Conservation (phyloP, 2,113 vertebrate genomes). For the Apodemus sylvaticus region DNA sequence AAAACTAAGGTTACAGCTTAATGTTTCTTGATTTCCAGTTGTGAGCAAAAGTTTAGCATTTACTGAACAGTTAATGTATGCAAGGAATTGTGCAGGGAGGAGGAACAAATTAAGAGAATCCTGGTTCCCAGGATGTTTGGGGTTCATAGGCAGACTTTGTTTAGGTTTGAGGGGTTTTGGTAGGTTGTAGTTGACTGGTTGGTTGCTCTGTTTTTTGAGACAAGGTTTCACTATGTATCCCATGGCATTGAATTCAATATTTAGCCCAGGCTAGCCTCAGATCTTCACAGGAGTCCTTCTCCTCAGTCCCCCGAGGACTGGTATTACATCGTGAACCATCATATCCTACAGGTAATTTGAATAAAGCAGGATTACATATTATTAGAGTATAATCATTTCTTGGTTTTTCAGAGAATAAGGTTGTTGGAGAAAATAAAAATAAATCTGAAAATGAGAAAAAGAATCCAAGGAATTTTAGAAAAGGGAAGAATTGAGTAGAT, state of each 20-base stretch:
- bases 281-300: no score
- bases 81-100: not conserved
- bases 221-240: not conserved
- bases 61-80: not conserved
- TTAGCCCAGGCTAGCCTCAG: not conserved
- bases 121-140: slow-evolving; percentile 41
- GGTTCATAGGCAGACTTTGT: not conserved
- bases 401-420: slow-evolving; percentile 28
- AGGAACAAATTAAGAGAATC: not conserved
- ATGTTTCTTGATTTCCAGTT: slow-evolving; percentile 32
- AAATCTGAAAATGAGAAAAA: slow-evolving; percentile 42
- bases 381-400: not conserved
- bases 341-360: not conserved
- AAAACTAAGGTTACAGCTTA: slow-evolving; percentile 21
- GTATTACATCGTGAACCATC: not conserved
- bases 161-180: not conserved
- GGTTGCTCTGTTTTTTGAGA: not conserved
- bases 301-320: no score
- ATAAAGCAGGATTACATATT: not conserved
- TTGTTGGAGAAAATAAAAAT: slow-evolving; percentile 47
- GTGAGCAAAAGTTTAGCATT: slow-evolving; percentile 33
- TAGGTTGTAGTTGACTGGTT: no score
- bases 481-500: slow-evolving; percentile 6
- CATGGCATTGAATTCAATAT: not conserved
- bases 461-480: slow-evolving; percentile 49